These are phyloP conservation scores for Macrotis lagotis DNA, from an alignment of 2,113 vertebrate species.

Conservation along the genomic window DNA sequence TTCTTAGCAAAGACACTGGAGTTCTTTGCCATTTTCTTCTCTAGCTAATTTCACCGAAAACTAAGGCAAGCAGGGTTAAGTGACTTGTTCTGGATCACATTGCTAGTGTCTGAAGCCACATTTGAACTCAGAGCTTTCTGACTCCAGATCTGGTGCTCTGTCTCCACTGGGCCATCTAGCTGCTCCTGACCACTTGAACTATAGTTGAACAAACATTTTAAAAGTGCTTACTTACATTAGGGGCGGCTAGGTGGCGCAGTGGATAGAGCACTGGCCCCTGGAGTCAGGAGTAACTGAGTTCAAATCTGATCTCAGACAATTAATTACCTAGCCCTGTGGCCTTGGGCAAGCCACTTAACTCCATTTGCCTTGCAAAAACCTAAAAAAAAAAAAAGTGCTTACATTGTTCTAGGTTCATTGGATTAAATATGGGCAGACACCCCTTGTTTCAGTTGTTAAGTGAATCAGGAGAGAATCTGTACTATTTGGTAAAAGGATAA, in stretches of 20 bases:
- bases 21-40: background rate
- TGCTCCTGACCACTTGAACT: background rate
- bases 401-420: background rate
- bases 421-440: background rate
- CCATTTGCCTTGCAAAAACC: no score
- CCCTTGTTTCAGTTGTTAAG: constrained; percentile 68
- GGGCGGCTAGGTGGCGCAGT: no score
- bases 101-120: background rate
- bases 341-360: no score
- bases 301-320: no score
- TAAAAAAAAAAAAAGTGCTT: no score
- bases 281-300: no score
- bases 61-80: background rate
- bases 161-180: background rate
- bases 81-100: background rate
- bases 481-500: constrained; percentile 41
- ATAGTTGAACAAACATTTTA: background rate
- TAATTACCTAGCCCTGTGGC: no score
- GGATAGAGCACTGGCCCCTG: no score
- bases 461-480: constrained; percentile 56
- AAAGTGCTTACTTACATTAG: no score
- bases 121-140: background rate
- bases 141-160: background rate
- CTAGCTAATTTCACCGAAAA: background rate
- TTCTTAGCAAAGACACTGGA: background rate